Evolutionary conservation across 2,797 vertebrate species (phyloP).

Genomic region (Schizopygopsis malacanthus): DNA sequence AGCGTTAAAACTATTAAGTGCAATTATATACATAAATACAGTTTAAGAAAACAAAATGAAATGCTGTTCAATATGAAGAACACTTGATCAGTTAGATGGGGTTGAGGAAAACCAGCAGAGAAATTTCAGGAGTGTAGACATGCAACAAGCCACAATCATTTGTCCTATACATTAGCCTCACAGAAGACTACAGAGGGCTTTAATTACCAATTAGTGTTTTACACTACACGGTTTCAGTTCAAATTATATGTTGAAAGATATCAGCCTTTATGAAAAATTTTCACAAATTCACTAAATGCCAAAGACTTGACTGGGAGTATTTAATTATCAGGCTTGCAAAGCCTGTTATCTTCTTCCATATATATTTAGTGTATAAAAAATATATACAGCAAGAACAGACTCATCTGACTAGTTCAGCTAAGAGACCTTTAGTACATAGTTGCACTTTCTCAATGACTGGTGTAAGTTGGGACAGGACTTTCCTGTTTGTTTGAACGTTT

Average conservation of each 20-base stretch:
- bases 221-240: background rate
- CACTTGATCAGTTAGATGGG: background rate
- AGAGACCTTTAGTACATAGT: background rate
- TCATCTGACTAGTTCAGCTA: background rate
- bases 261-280: background rate
- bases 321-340: background rate
- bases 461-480: background rate
- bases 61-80: constrained; percentile 15
- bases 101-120: background rate
- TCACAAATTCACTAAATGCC: constrained; percentile 15
- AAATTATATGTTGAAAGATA: background rate
- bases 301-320: constrained; percentile 1
- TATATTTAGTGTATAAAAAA: constrained; percentile 52
- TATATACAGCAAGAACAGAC: constrained; percentile 30
- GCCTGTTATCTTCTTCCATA: constrained; percentile 32
- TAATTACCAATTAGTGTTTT: constrained; percentile 2
- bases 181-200: background rate
- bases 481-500: constrained; percentile 8
- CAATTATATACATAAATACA: constrained; percentile 41
- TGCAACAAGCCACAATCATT: constrained; percentile 13
- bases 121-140: background rate
- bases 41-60: background rate
- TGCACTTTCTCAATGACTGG: background rate
- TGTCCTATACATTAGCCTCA: constrained; percentile 21
- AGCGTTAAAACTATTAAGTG: constrained; percentile 44